phyloP scores from a whole-genome alignment of 1,140 invertebrate genomes.

The Drosophila paulistorum region DNA sequence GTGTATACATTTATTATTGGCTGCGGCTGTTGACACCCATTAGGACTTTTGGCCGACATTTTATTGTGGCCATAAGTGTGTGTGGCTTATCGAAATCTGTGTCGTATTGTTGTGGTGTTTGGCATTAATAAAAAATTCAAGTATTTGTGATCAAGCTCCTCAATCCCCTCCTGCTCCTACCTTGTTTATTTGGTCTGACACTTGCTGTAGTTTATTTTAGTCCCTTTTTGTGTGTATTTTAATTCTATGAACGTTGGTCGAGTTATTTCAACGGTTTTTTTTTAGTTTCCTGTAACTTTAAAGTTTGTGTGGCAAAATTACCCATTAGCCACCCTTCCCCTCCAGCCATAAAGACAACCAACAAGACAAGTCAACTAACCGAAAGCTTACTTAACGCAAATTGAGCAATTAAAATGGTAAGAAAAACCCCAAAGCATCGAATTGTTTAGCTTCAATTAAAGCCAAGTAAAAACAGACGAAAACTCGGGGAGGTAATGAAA shows the following conservation, averaged over 20 bases:
- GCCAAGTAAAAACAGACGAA: not conserved
- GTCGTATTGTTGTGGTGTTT: slow-evolving; percentile 55
- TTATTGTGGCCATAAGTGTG: slow-evolving; percentile 75
- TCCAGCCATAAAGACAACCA: not conserved
- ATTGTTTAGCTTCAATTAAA: slow-evolving; percentile 79
- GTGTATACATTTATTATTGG: slow-evolving; percentile 66
- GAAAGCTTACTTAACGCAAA: slow-evolving; percentile 45
- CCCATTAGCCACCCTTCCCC: not conserved
- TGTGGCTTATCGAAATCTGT: slow-evolving; percentile 76
- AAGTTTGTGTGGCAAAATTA: slow-evolving; percentile 61
- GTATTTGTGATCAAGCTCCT: slow-evolving; percentile 24
- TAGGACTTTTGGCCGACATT: slow-evolving; percentile 70
- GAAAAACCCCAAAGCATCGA: slow-evolving; percentile 50
- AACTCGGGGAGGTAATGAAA: no score
- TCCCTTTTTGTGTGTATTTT: not conserved
- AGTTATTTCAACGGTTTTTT: slow-evolving; percentile 42
- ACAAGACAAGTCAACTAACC: not conserved
- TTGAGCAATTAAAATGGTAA: slow-evolving; percentile 62
- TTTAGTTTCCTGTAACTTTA: no score
- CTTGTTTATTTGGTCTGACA: not conserved
- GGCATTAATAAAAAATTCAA: slow-evolving; percentile 70
- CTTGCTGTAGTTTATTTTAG: not conserved
- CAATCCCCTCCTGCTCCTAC: not conserved
- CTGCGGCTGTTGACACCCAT: slow-evolving; percentile 70
- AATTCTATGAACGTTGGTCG: slow-evolving; percentile 49